Evolutionary conservation across 2,113 vertebrate species (phyloP).

Genomic region (Micronycteris hirsuta): DNA sequence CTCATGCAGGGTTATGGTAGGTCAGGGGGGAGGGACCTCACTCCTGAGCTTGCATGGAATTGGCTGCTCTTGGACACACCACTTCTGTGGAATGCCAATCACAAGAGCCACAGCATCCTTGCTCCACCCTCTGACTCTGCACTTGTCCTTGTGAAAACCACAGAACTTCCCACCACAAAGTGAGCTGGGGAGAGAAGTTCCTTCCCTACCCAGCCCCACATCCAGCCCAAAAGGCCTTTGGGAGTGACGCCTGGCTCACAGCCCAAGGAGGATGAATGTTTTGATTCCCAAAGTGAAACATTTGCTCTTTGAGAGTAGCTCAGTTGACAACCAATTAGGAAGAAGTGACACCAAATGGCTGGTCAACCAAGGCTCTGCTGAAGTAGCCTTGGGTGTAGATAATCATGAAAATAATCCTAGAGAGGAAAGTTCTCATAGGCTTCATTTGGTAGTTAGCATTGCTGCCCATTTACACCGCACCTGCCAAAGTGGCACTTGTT

Average conservation of each 20-base stretch:
- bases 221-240: background rate
- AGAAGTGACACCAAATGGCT: background rate
- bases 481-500: background rate
- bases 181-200: conserved; percentile 34
- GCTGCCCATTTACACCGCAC: background rate
- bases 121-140: background rate
- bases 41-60: background rate
- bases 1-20: conserved; percentile 65
- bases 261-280: background rate
- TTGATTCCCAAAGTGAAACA: background rate
- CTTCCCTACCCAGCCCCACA: background rate
- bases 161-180: conserved; percentile 18
- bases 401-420: background rate
- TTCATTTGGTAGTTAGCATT: background rate
- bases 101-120: background rate
- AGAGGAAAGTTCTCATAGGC: background rate
- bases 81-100: conserved; percentile 37
- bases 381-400: background rate
- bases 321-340: background rate
- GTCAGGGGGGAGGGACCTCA: conserved; percentile 6
- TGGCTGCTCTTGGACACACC: conserved; percentile 62
- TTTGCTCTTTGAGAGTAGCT: background rate
- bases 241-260: background rate
- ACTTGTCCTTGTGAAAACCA: conserved; percentile 41
- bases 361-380: background rate